These are phyloP conservation scores for Rutilus rutilus DNA, from an alignment of 2,113 vertebrate genomes.

Conservation along the genomic window DNA sequence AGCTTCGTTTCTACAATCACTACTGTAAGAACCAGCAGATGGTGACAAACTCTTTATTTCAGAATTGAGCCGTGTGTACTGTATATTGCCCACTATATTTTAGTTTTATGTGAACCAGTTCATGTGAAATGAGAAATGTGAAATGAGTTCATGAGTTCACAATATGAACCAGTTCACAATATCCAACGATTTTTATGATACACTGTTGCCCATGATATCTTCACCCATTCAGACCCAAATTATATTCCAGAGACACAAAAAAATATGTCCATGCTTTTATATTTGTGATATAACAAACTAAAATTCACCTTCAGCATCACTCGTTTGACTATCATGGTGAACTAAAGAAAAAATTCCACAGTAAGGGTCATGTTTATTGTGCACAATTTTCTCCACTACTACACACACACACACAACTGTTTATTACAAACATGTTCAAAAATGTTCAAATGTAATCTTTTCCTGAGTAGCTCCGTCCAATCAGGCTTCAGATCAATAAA, in stretches of 20 bases:
- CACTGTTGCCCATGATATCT: neutral
- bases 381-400: neutral
- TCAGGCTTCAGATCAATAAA: neutral
- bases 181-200: neutral
- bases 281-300: neutral
- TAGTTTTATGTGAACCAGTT: neutral
- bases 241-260: too few species aligned
- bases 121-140: too few species aligned
- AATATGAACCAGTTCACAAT: neutral
- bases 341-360: neutral
- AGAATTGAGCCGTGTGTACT: neutral
- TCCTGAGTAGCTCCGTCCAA: neutral
- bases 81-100: neutral
- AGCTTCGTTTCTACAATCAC: too few species aligned
- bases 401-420: neutral
- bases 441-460: neutral
- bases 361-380: neutral
- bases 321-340: neutral
- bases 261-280: too few species aligned
- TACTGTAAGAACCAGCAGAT: slow-evolving; percentile 43
- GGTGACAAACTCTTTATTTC: slow-evolving; percentile 52
- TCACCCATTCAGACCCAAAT: too few species aligned
- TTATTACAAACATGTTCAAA: neutral
- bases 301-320: neutral
- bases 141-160: too few species aligned